Evolutionary conservation across 1,140 invertebrate genomes (phyloP), one percentile per base, ranked within the genome.

Genomic region (Drosophila nikananu): DNA sequence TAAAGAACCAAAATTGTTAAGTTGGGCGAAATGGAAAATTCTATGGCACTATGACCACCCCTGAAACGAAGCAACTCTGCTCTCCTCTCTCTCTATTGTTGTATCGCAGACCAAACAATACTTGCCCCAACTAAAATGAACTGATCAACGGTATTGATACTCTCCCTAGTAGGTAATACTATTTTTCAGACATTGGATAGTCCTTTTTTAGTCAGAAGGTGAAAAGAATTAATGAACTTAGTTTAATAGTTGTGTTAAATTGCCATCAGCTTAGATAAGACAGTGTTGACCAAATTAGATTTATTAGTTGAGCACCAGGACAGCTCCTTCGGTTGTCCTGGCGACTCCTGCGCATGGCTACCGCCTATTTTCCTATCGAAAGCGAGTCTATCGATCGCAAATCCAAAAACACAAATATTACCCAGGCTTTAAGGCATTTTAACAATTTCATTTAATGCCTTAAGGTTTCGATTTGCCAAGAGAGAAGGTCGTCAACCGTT

Each of bases 401-500:
- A 27, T 27, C 17, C 1, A 19, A 19, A 8, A 54, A 35, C 12
- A 2, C 10, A 52, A 21, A 35, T 13, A 3, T 52, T 19, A 8
- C 13, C 25, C 12, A 42, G 49, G 37, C 19, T 57, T 27, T 3
- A 27, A 39, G 5, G n/a, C 5, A 12, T 6, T 58, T 52, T 12
- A 23, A 57, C 12, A 35, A 41, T 41, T 35, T 30, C 17, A 46
- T 64, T 39, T 35, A 27, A 68, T 68, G 67, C 39, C 51, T 49
- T 39, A 9, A 27, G 39, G 25, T 25, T 37, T 27, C 27, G 51
- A 10, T 55, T 42, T 61, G 41, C 23, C 55, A 51, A 58, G 58
- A 30, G 42, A 17, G 23, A 23, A 78, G 84, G 84, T 87, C 83
- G 83, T 81, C 84, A 87, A 87, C 83, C 83, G 83, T 78, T 87